phyloP scores from a whole-genome alignment of 2,113 vertebrate species.

The Aphelocoma coerulescens region DNA sequence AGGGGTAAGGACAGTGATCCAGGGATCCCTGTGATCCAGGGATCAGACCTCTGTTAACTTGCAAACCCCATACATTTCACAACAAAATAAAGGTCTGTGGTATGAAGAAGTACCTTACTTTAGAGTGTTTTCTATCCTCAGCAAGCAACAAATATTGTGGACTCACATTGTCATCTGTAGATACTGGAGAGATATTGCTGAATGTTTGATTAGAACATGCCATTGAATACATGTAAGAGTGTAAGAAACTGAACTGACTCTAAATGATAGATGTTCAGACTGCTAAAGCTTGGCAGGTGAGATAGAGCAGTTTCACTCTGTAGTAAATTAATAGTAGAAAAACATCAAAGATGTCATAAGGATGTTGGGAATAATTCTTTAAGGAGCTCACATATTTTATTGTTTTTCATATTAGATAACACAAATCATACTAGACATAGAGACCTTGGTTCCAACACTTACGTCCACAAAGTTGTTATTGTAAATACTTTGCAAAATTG shows the following conservation, averaged over 20 bases:
- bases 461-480: neutral
- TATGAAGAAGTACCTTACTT: neutral
- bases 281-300: neutral
- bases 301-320: neutral
- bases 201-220: neutral
- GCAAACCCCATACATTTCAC: neutral
- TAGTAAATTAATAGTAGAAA: neutral
- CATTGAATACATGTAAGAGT: neutral
- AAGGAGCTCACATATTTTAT: neutral
- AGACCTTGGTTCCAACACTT: neutral
- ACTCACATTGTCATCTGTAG: neutral
- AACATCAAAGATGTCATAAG: neutral
- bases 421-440: neutral
- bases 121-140: neutral
- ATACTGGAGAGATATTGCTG: neutral
- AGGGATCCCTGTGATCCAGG: neutral
- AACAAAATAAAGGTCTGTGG: neutral
- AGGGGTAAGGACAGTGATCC: neutral
- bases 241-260: neutral
- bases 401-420: neutral
- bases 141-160: neutral
- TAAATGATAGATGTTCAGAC: neutral
- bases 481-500: neutral
- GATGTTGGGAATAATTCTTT: neutral
- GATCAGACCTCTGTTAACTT: neutral